phyloP scores from a whole-genome alignment of 2,888 invertebrate genomes.

The Parasteatoda lunata region DNA sequence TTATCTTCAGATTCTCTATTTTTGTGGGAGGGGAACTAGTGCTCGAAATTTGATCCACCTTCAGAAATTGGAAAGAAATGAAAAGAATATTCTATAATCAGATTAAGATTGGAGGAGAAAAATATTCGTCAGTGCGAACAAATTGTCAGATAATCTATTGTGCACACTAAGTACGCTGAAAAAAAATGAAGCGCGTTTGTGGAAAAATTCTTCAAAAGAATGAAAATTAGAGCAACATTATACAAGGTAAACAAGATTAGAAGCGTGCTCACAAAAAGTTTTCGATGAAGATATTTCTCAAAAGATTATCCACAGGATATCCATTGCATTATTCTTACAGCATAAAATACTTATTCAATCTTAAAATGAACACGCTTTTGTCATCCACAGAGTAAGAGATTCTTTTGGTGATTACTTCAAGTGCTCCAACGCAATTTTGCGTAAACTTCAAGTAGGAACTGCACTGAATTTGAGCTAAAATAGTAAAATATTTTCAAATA shows the following conservation, averaged over 20 bases:
- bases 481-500: too few species aligned
- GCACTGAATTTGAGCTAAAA: too few species aligned
- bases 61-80: conserved; percentile 14
- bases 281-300: not conserved
- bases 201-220: not conserved
- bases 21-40: not conserved
- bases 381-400: not conserved
- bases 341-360: not conserved
- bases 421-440: too few species aligned
- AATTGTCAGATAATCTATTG: conserved; percentile 32
- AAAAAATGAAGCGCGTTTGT: too few species aligned
- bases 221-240: conserved; percentile 37
- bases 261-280: conserved; percentile 8
- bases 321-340: not conserved
- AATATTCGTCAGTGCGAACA: not conserved
- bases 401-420: too few species aligned
- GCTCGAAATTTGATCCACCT: conserved; percentile 57
- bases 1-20: not conserved
- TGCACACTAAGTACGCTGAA: not conserved
- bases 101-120: conserved; percentile 12
- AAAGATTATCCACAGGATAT: not conserved
- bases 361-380: not conserved
- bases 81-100: conserved; percentile 11
- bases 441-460: too few species aligned
- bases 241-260: conserved; percentile 47